phyloP scores from a whole-genome alignment of 2,797 vertebrate species.

The Pangasius larnaudii region DNA sequence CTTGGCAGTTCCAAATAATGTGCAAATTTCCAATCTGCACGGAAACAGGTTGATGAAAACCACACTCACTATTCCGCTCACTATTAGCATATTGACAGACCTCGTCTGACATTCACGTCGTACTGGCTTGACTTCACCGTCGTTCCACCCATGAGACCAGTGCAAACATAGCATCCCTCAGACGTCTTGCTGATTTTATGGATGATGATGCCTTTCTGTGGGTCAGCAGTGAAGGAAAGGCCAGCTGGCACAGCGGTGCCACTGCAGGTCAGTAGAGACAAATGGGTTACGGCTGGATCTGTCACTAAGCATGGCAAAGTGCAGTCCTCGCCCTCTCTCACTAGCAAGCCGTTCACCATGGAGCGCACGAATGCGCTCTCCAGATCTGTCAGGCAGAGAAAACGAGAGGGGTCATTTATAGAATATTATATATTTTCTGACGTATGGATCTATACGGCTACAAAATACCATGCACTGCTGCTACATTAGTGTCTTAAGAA shows the following conservation, averaged over 20 bases:
- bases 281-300: slow-evolving; percentile 79
- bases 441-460: background rate
- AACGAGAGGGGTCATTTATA: background rate
- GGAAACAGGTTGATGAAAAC: background rate
- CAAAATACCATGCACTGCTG: background rate
- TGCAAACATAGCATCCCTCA: slow-evolving; percentile 85
- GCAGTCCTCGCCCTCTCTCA: slow-evolving; percentile 79
- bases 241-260: slow-evolving; percentile 75
- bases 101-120: slow-evolving; percentile 83
- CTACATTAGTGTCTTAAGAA: background rate
- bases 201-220: slow-evolving; percentile 84
- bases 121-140: slow-evolving; percentile 75
- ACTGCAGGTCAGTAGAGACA: slow-evolving; percentile 80
- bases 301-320: slow-evolving; percentile 87
- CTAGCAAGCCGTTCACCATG: slow-evolving; percentile 75
- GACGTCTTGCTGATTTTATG: slow-evolving; percentile 77
- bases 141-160: slow-evolving; percentile 72
- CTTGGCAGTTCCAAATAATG: background rate
- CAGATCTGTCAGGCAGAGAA: slow-evolving; percentile 73
- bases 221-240: slow-evolving; percentile 75
- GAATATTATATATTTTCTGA: background rate
- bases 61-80: background rate
- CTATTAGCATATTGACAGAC: slow-evolving; percentile 71
- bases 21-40: background rate
- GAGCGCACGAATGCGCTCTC: slow-evolving; percentile 79